Conservation (phyloP, 2,888 invertebrate species). For the Acleris cristana region DNA sequence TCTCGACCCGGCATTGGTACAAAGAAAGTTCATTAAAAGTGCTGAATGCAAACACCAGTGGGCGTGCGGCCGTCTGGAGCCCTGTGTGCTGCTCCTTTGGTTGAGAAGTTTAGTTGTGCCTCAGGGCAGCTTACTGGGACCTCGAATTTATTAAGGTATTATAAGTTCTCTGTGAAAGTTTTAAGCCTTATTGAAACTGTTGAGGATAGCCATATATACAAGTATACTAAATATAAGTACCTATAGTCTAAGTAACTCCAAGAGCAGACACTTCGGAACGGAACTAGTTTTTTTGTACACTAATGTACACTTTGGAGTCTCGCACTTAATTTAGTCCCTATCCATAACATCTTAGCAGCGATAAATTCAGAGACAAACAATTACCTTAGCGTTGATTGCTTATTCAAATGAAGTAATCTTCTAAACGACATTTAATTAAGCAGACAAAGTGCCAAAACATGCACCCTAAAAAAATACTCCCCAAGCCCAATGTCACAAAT, state of each 20-base stretch:
- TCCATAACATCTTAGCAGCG: too few relatives aligned
- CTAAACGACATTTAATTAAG: conserved; percentile 7
- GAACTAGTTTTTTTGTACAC: too few relatives aligned
- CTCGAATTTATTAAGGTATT: background rate
- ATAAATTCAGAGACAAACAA: background rate
- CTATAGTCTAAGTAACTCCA: too few relatives aligned
- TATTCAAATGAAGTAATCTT: conserved; percentile 6
- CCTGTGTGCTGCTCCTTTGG: conserved; percentile 10
- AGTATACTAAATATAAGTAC: too few relatives aligned
- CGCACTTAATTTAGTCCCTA: too few relatives aligned
- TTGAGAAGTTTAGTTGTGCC: conserved; percentile 7
- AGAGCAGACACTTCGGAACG: too few relatives aligned
- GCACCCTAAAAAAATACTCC: conserved; percentile 7
- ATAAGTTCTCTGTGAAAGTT: background rate
- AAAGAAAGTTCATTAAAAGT: conserved; percentile 20
- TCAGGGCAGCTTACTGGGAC: conserved; percentile 13
- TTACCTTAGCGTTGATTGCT: background rate
- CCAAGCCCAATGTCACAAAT: conserved; percentile 11
- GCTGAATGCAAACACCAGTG: conserved; percentile 18
- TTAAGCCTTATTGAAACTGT: background rate
- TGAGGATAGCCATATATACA: background rate
- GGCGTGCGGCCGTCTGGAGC: conserved; percentile 9
- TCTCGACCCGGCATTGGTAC: conserved; percentile 8
- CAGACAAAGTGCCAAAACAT: conserved; percentile 7
- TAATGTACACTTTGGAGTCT: too few relatives aligned